These are phyloP conservation scores for Macrosteles quadrilineatus DNA, from an alignment of 1,140 invertebrate species.

Conservation along the genomic window DNA sequence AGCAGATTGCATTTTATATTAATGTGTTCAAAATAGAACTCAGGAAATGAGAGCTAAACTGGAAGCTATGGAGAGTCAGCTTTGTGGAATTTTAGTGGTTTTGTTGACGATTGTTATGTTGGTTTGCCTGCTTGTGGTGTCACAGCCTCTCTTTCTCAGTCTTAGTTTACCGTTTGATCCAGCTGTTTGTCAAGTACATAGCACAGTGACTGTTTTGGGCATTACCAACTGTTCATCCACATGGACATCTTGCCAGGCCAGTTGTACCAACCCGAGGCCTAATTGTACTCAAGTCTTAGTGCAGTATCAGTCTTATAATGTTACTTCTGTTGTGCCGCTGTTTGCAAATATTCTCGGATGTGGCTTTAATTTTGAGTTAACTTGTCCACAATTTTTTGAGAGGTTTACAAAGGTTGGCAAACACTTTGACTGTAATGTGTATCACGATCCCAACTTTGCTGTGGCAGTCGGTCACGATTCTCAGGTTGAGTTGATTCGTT, in stretches of 20 bases:
- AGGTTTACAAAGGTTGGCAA: slow-evolving; percentile 19
- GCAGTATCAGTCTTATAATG: slow-evolving; percentile 34
- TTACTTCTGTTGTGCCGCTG: slow-evolving; percentile 34
- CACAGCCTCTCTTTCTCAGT: slow-evolving; percentile 8
- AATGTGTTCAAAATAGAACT: no score
- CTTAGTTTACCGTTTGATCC: background rate
- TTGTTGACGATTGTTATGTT: background rate
- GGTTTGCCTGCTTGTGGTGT: slow-evolving; percentile 1
- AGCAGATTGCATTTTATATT: no score
- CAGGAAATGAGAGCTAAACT: background rate
- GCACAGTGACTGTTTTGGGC: background rate
- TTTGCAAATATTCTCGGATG: slow-evolving; percentile 48
- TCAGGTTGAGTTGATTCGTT: background rate
- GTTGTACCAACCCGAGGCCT: slow-evolving; percentile 46
- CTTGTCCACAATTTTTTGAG: slow-evolving; percentile 43
- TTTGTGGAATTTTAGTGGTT: background rate
- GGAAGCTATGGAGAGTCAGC: background rate
- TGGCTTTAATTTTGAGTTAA: slow-evolving; percentile 45
- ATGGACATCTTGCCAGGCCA: slow-evolving; percentile 48
- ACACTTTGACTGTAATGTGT: slow-evolving; percentile 17
- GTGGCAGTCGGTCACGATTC: background rate
- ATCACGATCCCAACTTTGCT: background rate
- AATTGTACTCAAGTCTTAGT: slow-evolving; percentile 47
- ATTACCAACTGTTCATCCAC: slow-evolving; percentile 44
- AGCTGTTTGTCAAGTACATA: slow-evolving; percentile 17